phyloP scores from a whole-genome alignment of 2,888 invertebrate genomes.

The Noctua fimbriata region DNA sequence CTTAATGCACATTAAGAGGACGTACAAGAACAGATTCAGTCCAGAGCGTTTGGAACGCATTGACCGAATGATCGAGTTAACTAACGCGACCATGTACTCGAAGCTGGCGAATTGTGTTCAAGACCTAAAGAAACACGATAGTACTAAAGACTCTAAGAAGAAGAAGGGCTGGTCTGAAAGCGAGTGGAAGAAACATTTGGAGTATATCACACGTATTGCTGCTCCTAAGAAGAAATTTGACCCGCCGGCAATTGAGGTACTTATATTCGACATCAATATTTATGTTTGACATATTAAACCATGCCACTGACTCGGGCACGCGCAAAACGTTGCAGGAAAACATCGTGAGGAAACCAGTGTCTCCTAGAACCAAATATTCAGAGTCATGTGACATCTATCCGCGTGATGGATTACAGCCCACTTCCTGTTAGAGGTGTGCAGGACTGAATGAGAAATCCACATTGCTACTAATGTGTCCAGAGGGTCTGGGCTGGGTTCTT shows the following conservation, averaged over 20 bases:
- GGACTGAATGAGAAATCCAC: background rate
- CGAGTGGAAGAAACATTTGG: constrained; percentile 89
- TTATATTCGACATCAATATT: background rate
- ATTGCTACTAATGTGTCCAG: background rate
- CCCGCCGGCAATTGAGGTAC: constrained; percentile 76
- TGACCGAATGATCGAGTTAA: constrained; percentile 82
- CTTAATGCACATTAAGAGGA: constrained; percentile 75
- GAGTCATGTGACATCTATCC: background rate
- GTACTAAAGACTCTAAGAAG: constrained; percentile 79
- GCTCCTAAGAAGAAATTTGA: constrained; percentile 77
- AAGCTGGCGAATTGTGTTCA: constrained; percentile 84
- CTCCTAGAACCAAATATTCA: background rate
- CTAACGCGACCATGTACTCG: constrained; percentile 82
- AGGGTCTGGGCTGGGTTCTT: background rate
- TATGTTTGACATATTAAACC: background rate
- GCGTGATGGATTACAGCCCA: no score
- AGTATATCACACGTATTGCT: constrained; percentile 82
- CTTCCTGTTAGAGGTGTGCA: no score
- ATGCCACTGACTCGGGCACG: background rate
- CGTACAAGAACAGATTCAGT: constrained; percentile 79
- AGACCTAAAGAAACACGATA: constrained; percentile 81
- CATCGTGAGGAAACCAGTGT: background rate
- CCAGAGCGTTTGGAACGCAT: constrained; percentile 79
- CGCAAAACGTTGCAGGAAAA: background rate
- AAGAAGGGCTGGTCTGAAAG: constrained; percentile 84